Conservation (phyloP, 2,113 vertebrate genomes). For the Cynoglossus semilaevis region DNA sequence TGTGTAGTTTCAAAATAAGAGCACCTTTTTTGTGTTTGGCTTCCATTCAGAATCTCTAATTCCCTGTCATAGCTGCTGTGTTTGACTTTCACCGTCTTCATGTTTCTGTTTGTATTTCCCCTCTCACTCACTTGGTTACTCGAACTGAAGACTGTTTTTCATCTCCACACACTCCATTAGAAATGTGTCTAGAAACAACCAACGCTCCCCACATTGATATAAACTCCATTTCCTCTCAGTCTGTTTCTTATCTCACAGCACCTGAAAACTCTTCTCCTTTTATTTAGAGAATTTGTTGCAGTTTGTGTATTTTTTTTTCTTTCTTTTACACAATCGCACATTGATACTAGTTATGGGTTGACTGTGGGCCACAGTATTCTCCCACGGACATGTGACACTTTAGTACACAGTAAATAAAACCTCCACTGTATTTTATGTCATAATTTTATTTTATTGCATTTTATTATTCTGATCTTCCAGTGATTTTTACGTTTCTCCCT, state of each 20-base stretch:
- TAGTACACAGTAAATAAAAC: too few species aligned
- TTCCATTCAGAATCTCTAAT: background rate
- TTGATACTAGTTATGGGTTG: too few species aligned
- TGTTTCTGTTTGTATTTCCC: constrained; percentile 11
- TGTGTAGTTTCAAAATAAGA: too few species aligned
- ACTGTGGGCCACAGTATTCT: too few species aligned
- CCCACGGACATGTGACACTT: too few species aligned
- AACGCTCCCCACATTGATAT: constrained; percentile 16
- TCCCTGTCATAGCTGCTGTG: background rate
- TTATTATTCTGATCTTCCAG: constrained; percentile 3
- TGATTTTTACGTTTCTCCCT: constrained; percentile 9
- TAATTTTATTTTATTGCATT: constrained; percentile 22
- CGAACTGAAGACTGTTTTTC: constrained; percentile 42
- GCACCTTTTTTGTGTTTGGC: too few species aligned
- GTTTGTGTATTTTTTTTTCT: background rate
- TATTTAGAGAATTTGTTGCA: background rate
- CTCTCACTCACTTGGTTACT: constrained; percentile 32
- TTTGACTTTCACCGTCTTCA: background rate
- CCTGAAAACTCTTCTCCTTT: too few species aligned
- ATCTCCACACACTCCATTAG: constrained; percentile 49
- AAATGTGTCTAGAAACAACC: constrained; percentile 57
- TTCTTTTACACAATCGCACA: too few species aligned
- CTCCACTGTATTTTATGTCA: background rate
- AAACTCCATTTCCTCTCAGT: background rate
- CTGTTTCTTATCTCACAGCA: background rate